Base-by-base conservation (phyloP, 2,888 invertebrate genomes). In the Drosophila merina region DNA sequence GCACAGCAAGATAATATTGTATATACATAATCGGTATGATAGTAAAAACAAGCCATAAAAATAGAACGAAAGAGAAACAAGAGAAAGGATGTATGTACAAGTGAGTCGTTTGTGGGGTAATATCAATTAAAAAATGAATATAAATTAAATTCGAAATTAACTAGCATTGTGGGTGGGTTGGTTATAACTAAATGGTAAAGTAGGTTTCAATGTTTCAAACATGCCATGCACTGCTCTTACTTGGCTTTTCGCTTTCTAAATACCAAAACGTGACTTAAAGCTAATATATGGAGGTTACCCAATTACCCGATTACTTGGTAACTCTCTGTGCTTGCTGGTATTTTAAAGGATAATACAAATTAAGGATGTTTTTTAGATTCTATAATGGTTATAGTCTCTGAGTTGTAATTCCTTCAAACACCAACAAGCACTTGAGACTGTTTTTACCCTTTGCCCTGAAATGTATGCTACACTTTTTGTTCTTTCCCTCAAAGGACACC, bases 191-290 rank as follows among this genome's bases (percentile, higher is more conserved):
- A 1, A 28, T 28, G 28, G 28, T 64, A 83, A 83, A 86, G 82
- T 83, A 88, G 72, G 54, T 86, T 83, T 88, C 71, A 63, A 57
- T 83, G 82, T 83, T 88, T 68, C 69, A 80, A 70, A 72, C 84
- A 80, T 75, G 73, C 74, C 88, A 83, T 83, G 88, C 88, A 86
- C 77, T 83, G 59, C 72, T 64, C n/a, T n/a, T n/a, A 64, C 40
- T 63, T 51, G 10, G 10, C 52, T 28, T 28, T 51, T 30, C 49
- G 51, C 28, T 47, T 38, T 33, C 55, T 63, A 63, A 26, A 60
- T 30, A 40, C 40, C 7, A 6, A 6, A 40, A 14, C 38, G 38
- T 14, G 12, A 40, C 40, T 14, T 42, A 42, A 9, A 8, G 6
- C 36, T 36, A 36, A 4, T n/a, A 36, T n/a, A 36, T 33, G 33